Evolutionary conservation across 2,113 vertebrate species (phyloP), one percentile per base, ranked within the genome.

Genomic region (Oplegnathus fasciatus): DNA sequence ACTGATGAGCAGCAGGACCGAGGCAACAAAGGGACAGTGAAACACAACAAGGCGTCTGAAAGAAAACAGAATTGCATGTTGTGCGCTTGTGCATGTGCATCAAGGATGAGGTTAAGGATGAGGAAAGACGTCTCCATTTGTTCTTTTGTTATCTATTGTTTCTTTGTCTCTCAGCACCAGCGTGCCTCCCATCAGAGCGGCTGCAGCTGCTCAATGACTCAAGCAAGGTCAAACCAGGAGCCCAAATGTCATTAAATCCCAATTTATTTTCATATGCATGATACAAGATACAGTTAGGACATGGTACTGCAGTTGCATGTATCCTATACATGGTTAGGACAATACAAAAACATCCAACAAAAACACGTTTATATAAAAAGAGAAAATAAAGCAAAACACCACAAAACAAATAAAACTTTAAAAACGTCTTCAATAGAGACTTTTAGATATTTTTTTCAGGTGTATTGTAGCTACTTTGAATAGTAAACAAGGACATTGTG

Each of bases 261-360:
- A 75, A 82, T 96, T 95, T 94, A 95, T 95, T 95, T 37, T 84
- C 85, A 87, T 92, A 93, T 88, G 91, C 87, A 92, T 93, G 88
- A 89, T 89, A 93, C 89, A 92, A 92, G 88, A 90, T 88, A 94
- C 88, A 86, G 84, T 88, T 83, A 93, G 86, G 69, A 93, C 68
- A 84, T 66, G 5, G 66, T 89, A 90, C 89, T 83, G 90, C 87
- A 84, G 71, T 72, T 77, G 80, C 89, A 93, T 86, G 84, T 80
- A 86, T 87, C 85, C 78, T 62, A 66, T 86, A 89, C 77, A 82
- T 69, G 74, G 73, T 88, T 80, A 88, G 58, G 81, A 93, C 82
- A 34, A 85, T 91, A 90, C 52, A 89, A 92, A 90, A 91, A 89
- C 86, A 88, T 17, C 34, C 4, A 85, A 88, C 42, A 28, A 26